Conservation (phyloP, 2,888 invertebrate species). For the Hydrotaea cyrtoneurina region DNA sequence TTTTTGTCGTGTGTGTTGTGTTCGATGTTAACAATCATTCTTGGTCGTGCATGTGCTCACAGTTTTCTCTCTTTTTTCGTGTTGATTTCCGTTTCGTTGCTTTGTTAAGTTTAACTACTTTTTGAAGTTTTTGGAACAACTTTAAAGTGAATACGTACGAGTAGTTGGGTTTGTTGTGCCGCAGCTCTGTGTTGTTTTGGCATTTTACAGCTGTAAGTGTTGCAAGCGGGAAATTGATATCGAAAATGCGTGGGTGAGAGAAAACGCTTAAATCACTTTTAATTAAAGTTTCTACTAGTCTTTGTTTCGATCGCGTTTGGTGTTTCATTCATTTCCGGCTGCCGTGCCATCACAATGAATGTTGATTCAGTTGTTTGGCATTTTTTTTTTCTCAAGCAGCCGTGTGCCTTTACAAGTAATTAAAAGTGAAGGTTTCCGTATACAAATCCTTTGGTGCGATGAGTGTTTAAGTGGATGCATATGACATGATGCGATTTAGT, state of each 20-base stretch:
- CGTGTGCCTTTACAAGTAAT: too few species aligned
- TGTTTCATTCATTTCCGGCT: background rate
- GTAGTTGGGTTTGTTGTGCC: background rate
- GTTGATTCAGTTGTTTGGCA: background rate
- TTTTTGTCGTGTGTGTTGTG: background rate
- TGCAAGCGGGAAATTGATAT: conserved; percentile 1
- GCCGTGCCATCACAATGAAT: background rate
- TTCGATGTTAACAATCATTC: conserved; percentile 2
- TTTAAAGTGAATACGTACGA: background rate
- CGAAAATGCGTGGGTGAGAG: conserved; percentile 6
- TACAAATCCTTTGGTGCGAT: too few species aligned
- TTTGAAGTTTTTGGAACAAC: background rate
- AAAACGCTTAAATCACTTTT: conserved; percentile 23
- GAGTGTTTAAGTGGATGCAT: too few species aligned
- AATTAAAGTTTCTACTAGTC: conserved; percentile 4
- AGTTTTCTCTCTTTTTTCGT: background rate
- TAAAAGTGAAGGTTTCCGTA: too few species aligned
- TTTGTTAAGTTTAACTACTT: conserved; percentile 18
- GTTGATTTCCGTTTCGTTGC: background rate
- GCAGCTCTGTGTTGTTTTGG: background rate
- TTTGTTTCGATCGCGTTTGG: background rate
- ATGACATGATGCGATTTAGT: too few species aligned
- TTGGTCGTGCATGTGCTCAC: background rate
- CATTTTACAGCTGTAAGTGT: background rate
- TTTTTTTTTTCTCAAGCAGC: too few species aligned